These are phyloP conservation scores for Tetragnatha montana DNA, from an alignment of 2,888 invertebrate genomes.

Conservation along the genomic window DNA sequence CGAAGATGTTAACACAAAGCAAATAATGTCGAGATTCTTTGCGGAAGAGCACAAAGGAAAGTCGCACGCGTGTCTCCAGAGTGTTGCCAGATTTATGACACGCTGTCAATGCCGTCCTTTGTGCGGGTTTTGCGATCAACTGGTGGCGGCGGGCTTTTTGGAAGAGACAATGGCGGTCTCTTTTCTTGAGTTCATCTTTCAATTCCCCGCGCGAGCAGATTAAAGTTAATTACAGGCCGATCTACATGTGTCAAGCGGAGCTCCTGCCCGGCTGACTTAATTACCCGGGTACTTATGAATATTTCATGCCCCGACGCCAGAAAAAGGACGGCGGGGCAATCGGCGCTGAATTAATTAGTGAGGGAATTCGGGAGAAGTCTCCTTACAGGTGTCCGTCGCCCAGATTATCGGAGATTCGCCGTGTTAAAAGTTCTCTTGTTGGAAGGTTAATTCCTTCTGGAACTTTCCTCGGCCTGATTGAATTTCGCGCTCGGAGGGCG, in stretches of 20 bases:
- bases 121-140: conserved; percentile 65
- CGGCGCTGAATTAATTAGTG: conserved; percentile 66
- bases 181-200: conserved; percentile 66
- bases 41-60: conserved; percentile 58
- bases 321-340: conserved; percentile 43
- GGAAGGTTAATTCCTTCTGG: conserved; percentile 9
- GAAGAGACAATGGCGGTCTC: conserved; percentile 60
- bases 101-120: conserved; percentile 67
- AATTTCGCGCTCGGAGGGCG: conserved; percentile 52
- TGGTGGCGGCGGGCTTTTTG: conserved; percentile 68
- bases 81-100: conserved; percentile 69
- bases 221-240: conserved; percentile 69
- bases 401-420: conserved; percentile 12
- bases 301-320: conserved; percentile 67
- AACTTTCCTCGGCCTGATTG: conserved; percentile 49
- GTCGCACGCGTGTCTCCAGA: conserved; percentile 43
- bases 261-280: conserved; percentile 62
- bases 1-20: conserved; percentile 64
- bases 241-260: conserved; percentile 69
- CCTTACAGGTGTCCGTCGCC: conserved; percentile 67
- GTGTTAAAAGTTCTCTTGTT: conserved; percentile 38
- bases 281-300: conserved; percentile 70
- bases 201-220: conserved; percentile 66
- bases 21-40: conserved; percentile 68
- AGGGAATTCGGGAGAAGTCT: conserved; percentile 66